Evolutionary conservation across 2,797 vertebrate genomes (phyloP), one percentile per base, ranked within the genome.

Genomic region (Muscicapa striata): DNA sequence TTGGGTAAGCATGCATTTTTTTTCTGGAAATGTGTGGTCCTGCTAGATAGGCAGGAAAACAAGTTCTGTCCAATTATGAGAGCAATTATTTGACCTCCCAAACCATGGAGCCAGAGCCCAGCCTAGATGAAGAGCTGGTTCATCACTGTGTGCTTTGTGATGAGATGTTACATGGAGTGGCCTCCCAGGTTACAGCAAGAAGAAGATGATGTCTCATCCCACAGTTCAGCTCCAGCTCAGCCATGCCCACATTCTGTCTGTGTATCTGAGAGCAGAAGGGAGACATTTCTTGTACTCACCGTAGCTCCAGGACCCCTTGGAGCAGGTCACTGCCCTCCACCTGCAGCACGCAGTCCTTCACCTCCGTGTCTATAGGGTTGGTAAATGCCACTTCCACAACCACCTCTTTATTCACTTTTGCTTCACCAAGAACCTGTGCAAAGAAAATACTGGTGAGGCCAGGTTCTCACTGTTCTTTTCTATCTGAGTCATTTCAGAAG

Each of bases 281-380:
- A 81, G 27, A 10, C 20, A 19, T 41, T 86, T 26, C 40, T 58
- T 3, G 3, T 34, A 96, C 98, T 98, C 76, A 98, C 98, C 95
- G 74, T 7, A 97, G 95, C 91, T 89, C 90, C 73, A 98, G 97
- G 68, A 81, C 94, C 73, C 94, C 97, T 46, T 30, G 94, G 57
- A 98, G 94, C 85, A 98, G 89, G 77, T 97, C 98, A 2, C 96
- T 97, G 43, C 98, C 98, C 78, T 97, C 97, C 15, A 97, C 96
- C 89, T 93, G 96, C 78, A 98, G 95, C 67, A 97, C 61, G 1
- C 98, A 98, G 78, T 97, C 52, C 30, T 6, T 97, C 78, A 98
- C 89, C 0, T 96, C 96, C 2, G 30, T 17, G 1, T 96, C 76
- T 17, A 98, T 93, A 0, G 98, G 98, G 45, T 98, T 98, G 91